Evolutionary conservation across 2,113 vertebrate genomes (phyloP).

Genomic region (Mormoops blainvillei): DNA sequence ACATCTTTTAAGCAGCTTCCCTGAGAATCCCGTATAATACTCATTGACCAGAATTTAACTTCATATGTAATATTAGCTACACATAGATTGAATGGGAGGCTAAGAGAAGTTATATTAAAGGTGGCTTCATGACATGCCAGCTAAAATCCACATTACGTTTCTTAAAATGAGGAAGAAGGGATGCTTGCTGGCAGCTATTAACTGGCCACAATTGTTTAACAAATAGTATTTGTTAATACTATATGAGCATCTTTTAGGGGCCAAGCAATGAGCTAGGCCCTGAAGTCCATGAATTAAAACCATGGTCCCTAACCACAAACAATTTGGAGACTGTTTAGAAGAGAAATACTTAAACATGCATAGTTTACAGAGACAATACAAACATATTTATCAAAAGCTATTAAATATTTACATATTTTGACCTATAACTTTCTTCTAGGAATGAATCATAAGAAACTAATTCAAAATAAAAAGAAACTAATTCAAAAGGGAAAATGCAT

Average conservation of each 20-base stretch:
- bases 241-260: background rate
- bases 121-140: background rate
- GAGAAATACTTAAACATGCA: background rate
- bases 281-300: background rate
- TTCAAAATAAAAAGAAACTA: background rate
- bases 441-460: background rate
- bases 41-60: background rate
- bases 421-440: background rate
- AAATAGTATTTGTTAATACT: background rate
- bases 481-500: background rate
- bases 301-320: background rate
- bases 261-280: background rate
- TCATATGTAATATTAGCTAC: background rate
- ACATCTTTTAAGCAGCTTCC: background rate
- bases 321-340: background rate
- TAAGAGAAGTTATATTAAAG: background rate
- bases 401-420: constrained; percentile 23
- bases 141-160: background rate
- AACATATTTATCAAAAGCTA: background rate
- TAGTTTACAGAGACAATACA: background rate
- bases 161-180: background rate
- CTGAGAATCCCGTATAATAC: background rate
- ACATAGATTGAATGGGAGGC: background rate
- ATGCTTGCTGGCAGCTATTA: background rate
- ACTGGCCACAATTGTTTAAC: background rate